These are phyloP conservation scores for Drosophila nr. medialis DNA, from an alignment of 2,888 invertebrate species.

Conservation along the genomic window DNA sequence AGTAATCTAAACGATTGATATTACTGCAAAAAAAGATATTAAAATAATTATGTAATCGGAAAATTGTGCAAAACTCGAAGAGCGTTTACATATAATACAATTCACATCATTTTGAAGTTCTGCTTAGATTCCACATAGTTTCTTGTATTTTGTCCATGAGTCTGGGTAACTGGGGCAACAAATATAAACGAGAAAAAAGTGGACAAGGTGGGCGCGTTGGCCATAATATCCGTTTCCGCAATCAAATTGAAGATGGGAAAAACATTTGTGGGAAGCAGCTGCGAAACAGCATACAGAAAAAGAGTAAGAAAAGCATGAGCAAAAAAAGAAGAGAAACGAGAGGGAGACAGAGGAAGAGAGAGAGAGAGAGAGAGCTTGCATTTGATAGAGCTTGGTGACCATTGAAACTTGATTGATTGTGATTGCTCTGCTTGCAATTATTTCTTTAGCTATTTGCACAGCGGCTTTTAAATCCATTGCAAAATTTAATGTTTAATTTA, in stretches of 20 bases:
- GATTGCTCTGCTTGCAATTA: conserved; percentile 33
- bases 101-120: neutral
- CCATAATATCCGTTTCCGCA: conserved; percentile 71
- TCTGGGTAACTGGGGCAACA: neutral
- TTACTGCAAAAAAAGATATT: too few relatives aligned
- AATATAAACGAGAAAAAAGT: conserved; percentile 10
- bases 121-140: neutral
- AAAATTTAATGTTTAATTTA: neutral
- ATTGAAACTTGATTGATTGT: conserved; percentile 20
- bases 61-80: too few relatives aligned
- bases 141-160: neutral
- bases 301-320: neutral
- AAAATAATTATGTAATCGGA: too few relatives aligned
- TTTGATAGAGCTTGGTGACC: conserved; percentile 17
- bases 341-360: neutral
- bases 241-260: conserved; percentile 59
- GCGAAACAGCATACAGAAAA: neutral
- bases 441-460: conserved; percentile 11
- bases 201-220: conserved; percentile 31
- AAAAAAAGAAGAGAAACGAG: neutral
- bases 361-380: conserved; percentile 1
- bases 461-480: neutral
- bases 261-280: conserved; percentile 34
- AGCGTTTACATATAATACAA: too few relatives aligned
- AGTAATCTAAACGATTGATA: neutral